phyloP scores from a whole-genome alignment of 2,888 invertebrate genomes.

The Tolmerus cingulatus region DNA sequence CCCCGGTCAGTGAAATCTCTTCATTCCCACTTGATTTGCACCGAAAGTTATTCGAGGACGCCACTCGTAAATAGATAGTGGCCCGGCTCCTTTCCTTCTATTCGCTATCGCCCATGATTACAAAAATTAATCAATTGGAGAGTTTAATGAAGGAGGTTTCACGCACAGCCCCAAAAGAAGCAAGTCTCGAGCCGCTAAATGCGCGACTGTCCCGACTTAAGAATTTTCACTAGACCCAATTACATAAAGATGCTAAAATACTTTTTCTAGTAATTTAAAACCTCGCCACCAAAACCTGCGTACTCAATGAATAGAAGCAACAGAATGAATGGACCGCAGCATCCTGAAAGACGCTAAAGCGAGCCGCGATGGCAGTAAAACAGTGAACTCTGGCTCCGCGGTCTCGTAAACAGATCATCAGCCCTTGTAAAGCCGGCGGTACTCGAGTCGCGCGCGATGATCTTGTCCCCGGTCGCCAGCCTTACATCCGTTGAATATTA shows the following conservation, averaged over 20 bases:
- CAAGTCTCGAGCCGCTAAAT: background rate
- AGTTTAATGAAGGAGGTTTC: background rate
- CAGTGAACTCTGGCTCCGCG: background rate
- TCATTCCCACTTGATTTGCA: slow-evolving; percentile 19
- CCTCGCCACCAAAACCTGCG: background rate
- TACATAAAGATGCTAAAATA: background rate
- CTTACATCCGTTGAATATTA: slow-evolving; percentile 24
- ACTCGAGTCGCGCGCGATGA: background rate
- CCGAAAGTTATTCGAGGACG: background rate
- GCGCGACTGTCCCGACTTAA: background rate
- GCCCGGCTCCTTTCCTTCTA: background rate
- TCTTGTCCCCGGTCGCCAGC: background rate
- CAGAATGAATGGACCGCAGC: background rate
- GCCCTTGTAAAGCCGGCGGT: background rate
- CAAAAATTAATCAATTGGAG: background rate
- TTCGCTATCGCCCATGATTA: background rate
- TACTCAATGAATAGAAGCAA: background rate
- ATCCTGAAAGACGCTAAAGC: background rate
- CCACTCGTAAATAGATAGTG: background rate
- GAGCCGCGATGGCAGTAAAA: background rate
- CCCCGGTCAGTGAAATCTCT: background rate
- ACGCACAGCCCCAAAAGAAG: background rate
- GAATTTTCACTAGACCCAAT: background rate
- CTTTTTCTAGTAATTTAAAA: background rate
- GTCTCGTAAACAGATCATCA: slow-evolving; percentile 21